These are phyloP conservation scores for Catocala fraxini DNA, from an alignment of 2,888 invertebrate species.

Conservation along the genomic window DNA sequence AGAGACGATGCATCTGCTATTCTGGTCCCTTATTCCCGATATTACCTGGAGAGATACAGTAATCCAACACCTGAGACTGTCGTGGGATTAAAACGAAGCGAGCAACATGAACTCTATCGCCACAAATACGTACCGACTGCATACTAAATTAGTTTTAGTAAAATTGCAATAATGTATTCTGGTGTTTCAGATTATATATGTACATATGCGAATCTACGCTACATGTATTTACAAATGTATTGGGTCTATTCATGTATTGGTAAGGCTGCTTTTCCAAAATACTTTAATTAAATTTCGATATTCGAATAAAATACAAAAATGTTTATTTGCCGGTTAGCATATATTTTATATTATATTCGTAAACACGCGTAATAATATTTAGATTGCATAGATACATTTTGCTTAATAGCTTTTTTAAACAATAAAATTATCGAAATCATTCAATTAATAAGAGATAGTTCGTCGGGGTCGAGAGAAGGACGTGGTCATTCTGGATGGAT, in stretches of 20 bases:
- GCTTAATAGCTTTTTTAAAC: too few species aligned
- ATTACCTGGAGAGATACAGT: conserved; percentile 50
- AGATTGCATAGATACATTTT: too few species aligned
- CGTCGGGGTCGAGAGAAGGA: too few species aligned
- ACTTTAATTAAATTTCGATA: too few species aligned
- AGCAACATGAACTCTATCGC: conserved; percentile 33
- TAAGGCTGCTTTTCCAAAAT: too few species aligned
- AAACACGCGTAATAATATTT: too few species aligned
- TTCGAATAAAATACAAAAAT: too few species aligned
- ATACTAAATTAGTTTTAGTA: conserved; percentile 28
- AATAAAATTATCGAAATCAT: too few species aligned
- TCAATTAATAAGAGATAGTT: too few species aligned
- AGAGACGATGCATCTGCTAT: conserved; percentile 31
- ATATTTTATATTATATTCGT: too few species aligned
- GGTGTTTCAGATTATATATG: not conserved
- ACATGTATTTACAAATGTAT: not conserved
- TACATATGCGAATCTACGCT: not conserved
- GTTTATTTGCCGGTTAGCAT: too few species aligned
- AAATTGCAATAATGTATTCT: conserved; percentile 4
- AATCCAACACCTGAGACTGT: conserved; percentile 61
- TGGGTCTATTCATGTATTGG: not conserved
- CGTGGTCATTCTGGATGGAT: too few species aligned
- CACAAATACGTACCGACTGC: conserved; percentile 41
- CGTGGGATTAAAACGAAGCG: conserved; percentile 52
- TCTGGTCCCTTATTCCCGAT: conserved; percentile 40